Evolutionary conservation across 2,888 invertebrate genomes (phyloP), one percentile per base, ranked within the genome.

Genomic region (Autographa gamma): DNA sequence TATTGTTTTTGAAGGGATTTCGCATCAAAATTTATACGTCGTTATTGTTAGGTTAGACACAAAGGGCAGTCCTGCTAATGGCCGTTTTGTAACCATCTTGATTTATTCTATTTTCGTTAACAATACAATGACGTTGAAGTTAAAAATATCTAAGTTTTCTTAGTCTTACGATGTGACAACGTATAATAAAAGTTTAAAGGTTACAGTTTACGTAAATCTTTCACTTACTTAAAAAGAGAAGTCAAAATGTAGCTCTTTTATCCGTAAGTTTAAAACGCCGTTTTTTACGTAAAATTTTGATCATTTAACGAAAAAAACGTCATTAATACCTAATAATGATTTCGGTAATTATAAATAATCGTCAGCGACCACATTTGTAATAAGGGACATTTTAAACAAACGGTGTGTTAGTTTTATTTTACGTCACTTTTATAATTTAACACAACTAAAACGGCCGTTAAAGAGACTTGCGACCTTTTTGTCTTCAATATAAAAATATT

Each of bases 21-120:
- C 54, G 52, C 19, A 63, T n/a, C 54, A 18, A 77, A 66, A 72
- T 56, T 77, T n/a, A 14, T 18, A 38, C 48, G 48, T 48, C 48
- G 38, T 31, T 18, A 2, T 70, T 66, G 18, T 34, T 61, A 63
- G 38, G 32, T 25, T 58, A 25, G n/a, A 60, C n/a, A 16, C 43
- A 25, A 74, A 62, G 41, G 41, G 60, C 54, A 71, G 68, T 68
- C 76, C 65, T 68, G 16, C 41, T 66, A 68, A 77, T 68, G 66
- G 66, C 60, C 60, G 66, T 66, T 65, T 65, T 63, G 62, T 62
- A 2, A 48, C 48, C 31, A 5, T 31, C 5, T 14, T 16, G 2
- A 31, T 5, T 8, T 25, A 32, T 25, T 31, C 16, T 25, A 31
- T 58, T 58, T 31, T 16, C 7, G 25, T 25, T n/a, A n/a, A n/a